Base-by-base conservation (phyloP, 2,888 invertebrate genomes). In the Pollenia amentaria region DNA sequence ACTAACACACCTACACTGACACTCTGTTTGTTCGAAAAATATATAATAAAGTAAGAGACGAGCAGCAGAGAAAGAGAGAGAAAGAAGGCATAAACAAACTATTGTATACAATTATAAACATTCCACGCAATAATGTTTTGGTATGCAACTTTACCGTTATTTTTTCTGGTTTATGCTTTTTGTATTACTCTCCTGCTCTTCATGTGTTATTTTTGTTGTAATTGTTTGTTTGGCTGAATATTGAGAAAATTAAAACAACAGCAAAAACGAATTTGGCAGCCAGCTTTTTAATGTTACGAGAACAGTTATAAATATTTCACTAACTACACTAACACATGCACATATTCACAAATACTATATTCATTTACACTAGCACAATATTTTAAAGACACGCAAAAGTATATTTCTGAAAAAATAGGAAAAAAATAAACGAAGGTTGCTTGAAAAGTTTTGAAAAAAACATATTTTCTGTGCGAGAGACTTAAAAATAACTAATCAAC, bases 291-390 rank as follows among this genome's bases (percentile, higher is more conserved):
- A 62, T 44, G 62, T 14, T 62, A 62, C 51, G 38, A 76, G 42
- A 64, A 48, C 48, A 70, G 53, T 76, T 64, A 46, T 62, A 84
- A 70, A 84, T 65, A 46, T 75, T 60, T 75, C 84, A 67, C 16
- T 46, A 79, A 84, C 84, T 73, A 72, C 51, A 29, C 16, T 53
- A 29, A 29, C 38, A 8, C 65, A 65, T 65, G 42, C 6, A 16
- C 42, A 76, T 21, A n/a, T 8, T 29, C 7, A 6, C 8, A 8
- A 16, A 51, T 7, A 51, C 29, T 51, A 9, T 2, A 51, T 51
- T 55, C 42, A n/a, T 67, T 38, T 46, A 46, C 46, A 38, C 10
- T 57, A 46, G 67, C 18, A 67, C 46, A 67, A 57, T 55, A 67
- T 46, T 46, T 18, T 53, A 12, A 67, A 16, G 55, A 38, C 77